Conservation (phyloP, 2,113 vertebrate genomes). For the Ictidomys tridecemlineatus region DNA sequence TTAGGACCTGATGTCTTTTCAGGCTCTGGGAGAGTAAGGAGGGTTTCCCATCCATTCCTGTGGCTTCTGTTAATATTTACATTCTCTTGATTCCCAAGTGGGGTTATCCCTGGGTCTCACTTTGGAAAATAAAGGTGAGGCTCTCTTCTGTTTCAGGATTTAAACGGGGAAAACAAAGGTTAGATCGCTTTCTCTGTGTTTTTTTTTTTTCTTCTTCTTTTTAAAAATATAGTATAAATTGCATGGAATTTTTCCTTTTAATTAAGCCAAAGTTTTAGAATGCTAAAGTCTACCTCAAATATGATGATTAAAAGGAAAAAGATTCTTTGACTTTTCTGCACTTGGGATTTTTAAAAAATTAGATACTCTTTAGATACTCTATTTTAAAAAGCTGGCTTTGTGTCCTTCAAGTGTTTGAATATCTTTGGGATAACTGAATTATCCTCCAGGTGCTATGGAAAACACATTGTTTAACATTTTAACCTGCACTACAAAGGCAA, state of each 20-base stretch:
- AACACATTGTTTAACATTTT: neutral
- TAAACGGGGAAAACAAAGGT: no score
- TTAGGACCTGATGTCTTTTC: neutral
- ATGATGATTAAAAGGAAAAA: constrained; percentile 39
- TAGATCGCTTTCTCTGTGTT: neutral
- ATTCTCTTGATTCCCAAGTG: neutral
- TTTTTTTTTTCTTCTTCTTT: neutral
- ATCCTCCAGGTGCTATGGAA: neutral
- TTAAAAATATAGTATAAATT: neutral
- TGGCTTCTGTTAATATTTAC: neutral
- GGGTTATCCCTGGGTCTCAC: neutral
- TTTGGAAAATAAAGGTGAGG: neutral
- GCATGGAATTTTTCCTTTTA: neutral
- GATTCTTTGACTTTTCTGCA: constrained; percentile 3
- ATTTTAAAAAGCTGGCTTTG: neutral
- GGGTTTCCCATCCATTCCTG: neutral
- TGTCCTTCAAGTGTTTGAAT: constrained; percentile 11
- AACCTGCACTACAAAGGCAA: neutral
- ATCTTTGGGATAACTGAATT: neutral
- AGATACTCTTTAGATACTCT: neutral
- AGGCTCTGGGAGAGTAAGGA: neutral
- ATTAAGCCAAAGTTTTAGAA: constrained; percentile 46
- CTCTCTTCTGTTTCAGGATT: neutral
- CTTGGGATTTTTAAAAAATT: neutral
- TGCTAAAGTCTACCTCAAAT: neutral